Conservation (phyloP, 2,888 invertebrate genomes). For the Sinohyriopsis cumingii region DNA sequence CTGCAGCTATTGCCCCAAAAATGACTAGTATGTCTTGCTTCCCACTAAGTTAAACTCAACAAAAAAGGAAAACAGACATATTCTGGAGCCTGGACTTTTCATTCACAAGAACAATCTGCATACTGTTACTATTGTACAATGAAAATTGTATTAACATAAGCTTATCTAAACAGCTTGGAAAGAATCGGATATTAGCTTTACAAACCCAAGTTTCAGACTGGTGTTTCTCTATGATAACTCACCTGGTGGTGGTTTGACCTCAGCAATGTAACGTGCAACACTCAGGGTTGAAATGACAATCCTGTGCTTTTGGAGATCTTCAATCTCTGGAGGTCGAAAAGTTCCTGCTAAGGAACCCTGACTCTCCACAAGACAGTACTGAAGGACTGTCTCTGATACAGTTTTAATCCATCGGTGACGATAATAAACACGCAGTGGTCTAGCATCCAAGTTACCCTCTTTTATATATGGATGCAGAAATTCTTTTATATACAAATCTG, state of each 20-base stretch:
- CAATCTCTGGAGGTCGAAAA: constrained; percentile 78
- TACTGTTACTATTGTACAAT: too few species aligned
- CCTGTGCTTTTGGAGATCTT: constrained; percentile 81
- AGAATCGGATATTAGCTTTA: not conserved
- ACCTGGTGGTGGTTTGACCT: constrained; percentile 80
- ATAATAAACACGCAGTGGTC: constrained; percentile 85
- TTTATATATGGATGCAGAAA: constrained; percentile 84
- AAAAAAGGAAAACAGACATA: too few species aligned
- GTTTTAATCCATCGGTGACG: constrained; percentile 85
- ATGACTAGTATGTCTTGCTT: too few species aligned
- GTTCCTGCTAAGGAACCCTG: constrained; percentile 56
- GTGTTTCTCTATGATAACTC: constrained; percentile 17
- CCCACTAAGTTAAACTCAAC: too few species aligned
- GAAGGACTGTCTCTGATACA: constrained; percentile 80
- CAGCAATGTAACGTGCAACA: constrained; percentile 83
- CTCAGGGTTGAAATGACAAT: constrained; percentile 86
- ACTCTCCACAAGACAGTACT: constrained; percentile 82
- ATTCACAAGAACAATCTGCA: too few species aligned
- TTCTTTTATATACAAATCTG: constrained; percentile 88
- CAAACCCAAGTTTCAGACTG: too few species aligned
- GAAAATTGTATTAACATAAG: too few species aligned
- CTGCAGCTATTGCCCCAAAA: too few species aligned
- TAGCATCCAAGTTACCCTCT: constrained; percentile 79
- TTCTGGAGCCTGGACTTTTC: too few species aligned
- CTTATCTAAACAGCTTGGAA: too few species aligned